These are phyloP conservation scores for Endomychus coccineus DNA, from an alignment of 2,888 invertebrate genomes.

Conservation along the genomic window DNA sequence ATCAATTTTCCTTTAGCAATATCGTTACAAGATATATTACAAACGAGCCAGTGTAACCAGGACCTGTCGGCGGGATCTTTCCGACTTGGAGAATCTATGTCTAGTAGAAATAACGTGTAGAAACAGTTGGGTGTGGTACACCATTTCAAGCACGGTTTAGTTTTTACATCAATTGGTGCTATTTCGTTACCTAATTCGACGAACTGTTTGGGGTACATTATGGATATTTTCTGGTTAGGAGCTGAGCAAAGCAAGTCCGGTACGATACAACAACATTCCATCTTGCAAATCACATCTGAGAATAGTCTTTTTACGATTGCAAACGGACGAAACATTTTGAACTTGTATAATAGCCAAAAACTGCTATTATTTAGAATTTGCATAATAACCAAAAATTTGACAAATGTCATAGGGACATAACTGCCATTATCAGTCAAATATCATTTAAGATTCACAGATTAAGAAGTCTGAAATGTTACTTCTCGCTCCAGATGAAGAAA, in stretches of 20 bases:
- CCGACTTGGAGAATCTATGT: conserved; percentile 72
- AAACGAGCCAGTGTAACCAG: conserved; percentile 74
- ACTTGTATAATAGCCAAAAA: no score
- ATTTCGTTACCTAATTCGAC: conserved; percentile 60
- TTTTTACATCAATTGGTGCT: conserved; percentile 66
- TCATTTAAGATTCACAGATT: no score
- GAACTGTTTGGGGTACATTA: conserved; percentile 4
- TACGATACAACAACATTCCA: no score
- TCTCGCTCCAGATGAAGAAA: no score
- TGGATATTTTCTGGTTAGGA: conserved; percentile 4
- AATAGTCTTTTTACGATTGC: no score
- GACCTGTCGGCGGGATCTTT: conserved; percentile 61
- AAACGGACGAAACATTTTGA: no score
- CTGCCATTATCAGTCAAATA: no score
- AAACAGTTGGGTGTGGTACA: conserved; percentile 25
- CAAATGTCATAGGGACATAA: no score
- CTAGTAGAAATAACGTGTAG: conserved; percentile 47
- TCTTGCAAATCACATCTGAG: no score
- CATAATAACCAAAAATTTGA: no score
- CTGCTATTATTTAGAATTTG: no score
- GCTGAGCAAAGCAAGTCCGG: conserved; percentile 4
- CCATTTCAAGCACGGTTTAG: conserved; percentile 42
- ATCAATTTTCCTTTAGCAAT: conserved; percentile 54
- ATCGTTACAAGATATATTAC: conserved; percentile 61
- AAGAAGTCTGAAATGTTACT: no score